phyloP scores from a whole-genome alignment of 2,888 invertebrate species.

The Gibbula magus region DNA sequence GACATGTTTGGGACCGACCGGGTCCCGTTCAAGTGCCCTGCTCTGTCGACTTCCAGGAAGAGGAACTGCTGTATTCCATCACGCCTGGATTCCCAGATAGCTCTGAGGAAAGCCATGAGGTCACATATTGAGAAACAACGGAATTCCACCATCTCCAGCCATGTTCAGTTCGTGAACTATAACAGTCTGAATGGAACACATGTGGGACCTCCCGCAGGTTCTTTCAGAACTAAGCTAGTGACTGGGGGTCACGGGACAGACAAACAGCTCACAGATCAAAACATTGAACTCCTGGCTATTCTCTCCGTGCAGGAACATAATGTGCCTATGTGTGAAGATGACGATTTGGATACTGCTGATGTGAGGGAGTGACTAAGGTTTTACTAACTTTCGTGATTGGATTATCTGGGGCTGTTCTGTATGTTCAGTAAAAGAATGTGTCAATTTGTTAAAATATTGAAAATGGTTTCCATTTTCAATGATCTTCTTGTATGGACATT shows the following conservation, averaged over 20 bases:
- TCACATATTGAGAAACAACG: background rate
- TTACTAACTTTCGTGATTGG: too few relatives aligned
- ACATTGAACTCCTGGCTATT: background rate
- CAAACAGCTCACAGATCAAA: background rate
- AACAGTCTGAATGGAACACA: background rate
- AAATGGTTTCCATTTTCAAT: too few relatives aligned
- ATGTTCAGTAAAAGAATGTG: too few relatives aligned
- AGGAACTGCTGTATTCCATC: background rate
- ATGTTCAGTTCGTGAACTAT: background rate
- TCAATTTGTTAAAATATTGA: too few relatives aligned
- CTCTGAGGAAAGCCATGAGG: constrained; percentile 13
- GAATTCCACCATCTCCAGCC: background rate
- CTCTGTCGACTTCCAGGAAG: background rate
- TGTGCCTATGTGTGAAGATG: background rate
- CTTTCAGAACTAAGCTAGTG: background rate
- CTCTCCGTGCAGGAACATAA: constrained; percentile 7
- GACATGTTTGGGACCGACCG: background rate
- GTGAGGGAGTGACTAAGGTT: too few relatives aligned
- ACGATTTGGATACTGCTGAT: too few relatives aligned
- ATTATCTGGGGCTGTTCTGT: too few relatives aligned
- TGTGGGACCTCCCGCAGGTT: background rate
- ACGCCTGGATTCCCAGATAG: background rate
- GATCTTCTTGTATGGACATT: too few relatives aligned
- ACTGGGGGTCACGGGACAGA: background rate
- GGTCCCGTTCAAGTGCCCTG: constrained; percentile 9